Conservation (phyloP, 2,888 invertebrate genomes). For the Drosophila affinis region DNA sequence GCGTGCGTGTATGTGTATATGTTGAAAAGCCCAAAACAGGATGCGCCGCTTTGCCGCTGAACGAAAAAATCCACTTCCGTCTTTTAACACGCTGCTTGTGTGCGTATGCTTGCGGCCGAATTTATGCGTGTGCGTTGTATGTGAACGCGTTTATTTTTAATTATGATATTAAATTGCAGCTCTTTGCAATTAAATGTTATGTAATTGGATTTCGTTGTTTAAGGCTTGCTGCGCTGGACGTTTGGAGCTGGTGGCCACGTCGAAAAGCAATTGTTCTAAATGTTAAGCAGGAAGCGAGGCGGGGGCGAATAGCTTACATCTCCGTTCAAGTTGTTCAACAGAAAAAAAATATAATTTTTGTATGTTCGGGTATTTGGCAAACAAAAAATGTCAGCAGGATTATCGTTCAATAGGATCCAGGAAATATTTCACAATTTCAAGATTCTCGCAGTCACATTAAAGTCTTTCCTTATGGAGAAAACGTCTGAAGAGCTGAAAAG, state of each 20-base stretch:
- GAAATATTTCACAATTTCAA: background rate
- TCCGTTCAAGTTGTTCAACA: constrained; percentile 67
- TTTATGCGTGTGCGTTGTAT: constrained; percentile 25
- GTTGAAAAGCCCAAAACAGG: constrained; percentile 64
- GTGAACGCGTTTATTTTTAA: constrained; percentile 26
- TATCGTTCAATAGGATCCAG: background rate
- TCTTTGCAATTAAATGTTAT: constrained; percentile 37
- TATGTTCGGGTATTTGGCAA: constrained; percentile 10
- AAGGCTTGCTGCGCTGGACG: constrained; percentile 11
- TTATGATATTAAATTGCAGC: constrained; percentile 42
- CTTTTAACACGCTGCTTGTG: constrained; percentile 45
- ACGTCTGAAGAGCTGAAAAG: background rate
- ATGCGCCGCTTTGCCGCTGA: constrained; percentile 58
- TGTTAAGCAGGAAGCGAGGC: constrained; percentile 53
- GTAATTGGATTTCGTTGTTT: constrained; percentile 28
- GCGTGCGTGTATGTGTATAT: constrained; percentile 8
- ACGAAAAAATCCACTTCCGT: constrained; percentile 63
- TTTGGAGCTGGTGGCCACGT: constrained; percentile 27
- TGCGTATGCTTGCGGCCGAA: constrained; percentile 17
- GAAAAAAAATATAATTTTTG: constrained; percentile 12
- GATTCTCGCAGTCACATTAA: background rate
- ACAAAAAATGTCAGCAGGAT: constrained; percentile 28
- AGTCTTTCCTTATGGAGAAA: background rate
- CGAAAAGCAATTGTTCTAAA: constrained; percentile 17
- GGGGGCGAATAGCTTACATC: constrained; percentile 83